Evolutionary conservation across 2,888 invertebrate genomes (phyloP).

Genomic region (Melipona bicolor): DNA sequence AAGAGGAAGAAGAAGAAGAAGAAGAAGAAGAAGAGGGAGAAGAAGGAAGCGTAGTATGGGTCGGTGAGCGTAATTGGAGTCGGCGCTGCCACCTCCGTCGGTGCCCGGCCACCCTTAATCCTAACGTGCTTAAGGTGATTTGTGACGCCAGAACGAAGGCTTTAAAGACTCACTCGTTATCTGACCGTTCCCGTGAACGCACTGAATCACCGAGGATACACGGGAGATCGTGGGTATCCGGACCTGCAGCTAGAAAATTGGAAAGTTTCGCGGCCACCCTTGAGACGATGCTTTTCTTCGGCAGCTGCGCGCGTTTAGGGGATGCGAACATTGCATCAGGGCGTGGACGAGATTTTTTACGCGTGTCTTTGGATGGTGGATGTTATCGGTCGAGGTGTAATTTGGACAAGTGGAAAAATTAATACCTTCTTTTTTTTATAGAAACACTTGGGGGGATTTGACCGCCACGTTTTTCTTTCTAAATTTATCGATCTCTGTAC

Average conservation of each 20-base stretch:
- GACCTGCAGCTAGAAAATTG: slow-evolving; percentile 35
- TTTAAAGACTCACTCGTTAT: slow-evolving; percentile 73
- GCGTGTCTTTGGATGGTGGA: too few relatives aligned
- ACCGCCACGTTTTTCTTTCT: too few relatives aligned
- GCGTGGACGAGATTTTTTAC: neutral
- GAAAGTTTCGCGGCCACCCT: slow-evolving; percentile 37
- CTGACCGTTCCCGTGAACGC: slow-evolving; percentile 60
- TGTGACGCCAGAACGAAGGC: slow-evolving; percentile 72
- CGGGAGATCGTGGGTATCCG: slow-evolving; percentile 17
- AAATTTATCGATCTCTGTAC: too few relatives aligned
- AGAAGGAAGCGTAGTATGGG: slow-evolving; percentile 26
- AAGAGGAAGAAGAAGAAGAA: slow-evolving; percentile 19
- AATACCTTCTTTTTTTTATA: too few relatives aligned
- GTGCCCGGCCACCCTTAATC: slow-evolving; percentile 63
- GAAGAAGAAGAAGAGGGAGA: slow-evolving; percentile 24
- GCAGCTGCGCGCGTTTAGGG: too few relatives aligned
- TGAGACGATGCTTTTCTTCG: neutral
- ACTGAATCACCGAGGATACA: slow-evolving; percentile 62
- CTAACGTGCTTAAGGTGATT: slow-evolving; percentile 76
- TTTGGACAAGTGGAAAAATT: too few relatives aligned
- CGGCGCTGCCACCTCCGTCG: slow-evolving; percentile 49
- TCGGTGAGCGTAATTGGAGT: slow-evolving; percentile 66
- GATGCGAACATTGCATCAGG: neutral
- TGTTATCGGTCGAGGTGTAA: too few relatives aligned
- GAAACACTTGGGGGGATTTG: too few relatives aligned